Evolutionary conservation across 2,113 vertebrate species (phyloP).

Genomic region (Calyptommatus sinebrachiatus): DNA sequence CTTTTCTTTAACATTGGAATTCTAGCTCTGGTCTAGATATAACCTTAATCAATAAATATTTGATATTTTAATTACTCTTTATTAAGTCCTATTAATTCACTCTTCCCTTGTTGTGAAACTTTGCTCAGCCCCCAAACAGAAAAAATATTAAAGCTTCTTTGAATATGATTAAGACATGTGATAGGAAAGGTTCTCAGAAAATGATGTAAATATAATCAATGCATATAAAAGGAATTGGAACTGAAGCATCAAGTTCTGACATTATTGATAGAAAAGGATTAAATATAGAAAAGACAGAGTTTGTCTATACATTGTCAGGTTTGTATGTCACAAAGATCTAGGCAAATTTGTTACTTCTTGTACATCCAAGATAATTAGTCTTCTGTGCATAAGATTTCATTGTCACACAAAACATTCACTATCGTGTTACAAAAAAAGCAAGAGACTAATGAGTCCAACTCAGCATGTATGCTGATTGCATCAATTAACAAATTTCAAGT

Average conservation of each 20-base stretch:
- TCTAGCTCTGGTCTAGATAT: too few relatives aligned
- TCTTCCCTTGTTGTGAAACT: too few relatives aligned
- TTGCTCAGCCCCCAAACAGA: not conserved
- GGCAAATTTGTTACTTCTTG: not conserved
- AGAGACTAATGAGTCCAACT: constrained; percentile 55
- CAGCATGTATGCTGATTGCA: constrained; percentile 54
- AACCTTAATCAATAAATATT: too few relatives aligned
- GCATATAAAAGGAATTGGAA: not conserved
- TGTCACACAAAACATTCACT: constrained; percentile 7
- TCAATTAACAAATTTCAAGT: constrained; percentile 53
- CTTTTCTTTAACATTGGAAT: too few relatives aligned
- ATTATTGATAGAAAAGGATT: not conserved
- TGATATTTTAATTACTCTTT: too few relatives aligned
- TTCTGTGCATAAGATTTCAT: not conserved
- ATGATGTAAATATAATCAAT: not conserved
- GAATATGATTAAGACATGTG: too few relatives aligned
- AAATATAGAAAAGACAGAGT: not conserved
- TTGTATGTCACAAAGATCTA: not conserved
- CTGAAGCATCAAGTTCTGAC: not conserved
- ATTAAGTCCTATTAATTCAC: too few relatives aligned
- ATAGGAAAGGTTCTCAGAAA: too few relatives aligned
- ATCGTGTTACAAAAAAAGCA: constrained; percentile 39
- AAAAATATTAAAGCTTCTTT: not conserved
- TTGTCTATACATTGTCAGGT: not conserved
- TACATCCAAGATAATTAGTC: constrained; percentile 2